Conservation (phyloP, 1,140 invertebrate species). For the Phthorimaea operculella region DNA sequence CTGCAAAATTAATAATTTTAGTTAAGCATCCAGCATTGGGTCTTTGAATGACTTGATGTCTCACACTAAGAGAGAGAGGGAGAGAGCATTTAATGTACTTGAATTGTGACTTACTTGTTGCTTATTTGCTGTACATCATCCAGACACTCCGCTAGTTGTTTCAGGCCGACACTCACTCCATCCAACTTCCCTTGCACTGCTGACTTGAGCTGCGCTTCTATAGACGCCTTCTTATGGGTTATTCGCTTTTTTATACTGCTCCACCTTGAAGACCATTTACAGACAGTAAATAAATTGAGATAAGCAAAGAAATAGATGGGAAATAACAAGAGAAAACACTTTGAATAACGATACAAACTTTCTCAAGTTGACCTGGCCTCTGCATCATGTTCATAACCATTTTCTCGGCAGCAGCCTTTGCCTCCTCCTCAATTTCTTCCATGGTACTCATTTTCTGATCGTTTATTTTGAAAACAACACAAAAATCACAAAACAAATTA, state of each 20-base stretch:
- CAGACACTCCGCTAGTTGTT: slow-evolving; percentile 85
- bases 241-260: slow-evolving; percentile 87
- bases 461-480: not conserved
- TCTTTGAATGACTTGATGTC: too few species aligned
- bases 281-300: too few species aligned
- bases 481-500: not conserved
- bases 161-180: slow-evolving; percentile 93
- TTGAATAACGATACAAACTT: slow-evolving; percentile 66
- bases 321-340: not conserved
- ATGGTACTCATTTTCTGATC: slow-evolving; percentile 63
- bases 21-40: too few species aligned
- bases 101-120: slow-evolving; percentile 29
- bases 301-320: too few species aligned
- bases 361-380: slow-evolving; percentile 94
- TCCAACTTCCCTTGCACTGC: slow-evolving; percentile 98
- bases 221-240: slow-evolving; percentile 88
- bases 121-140: slow-evolving; percentile 86
- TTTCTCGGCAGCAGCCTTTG: slow-evolving; percentile 85
- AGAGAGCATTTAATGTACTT: too few species aligned
- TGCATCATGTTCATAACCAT: slow-evolving; percentile 95
- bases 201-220: slow-evolving; percentile 98
- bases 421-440: slow-evolving; percentile 86
- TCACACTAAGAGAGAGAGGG: too few species aligned
- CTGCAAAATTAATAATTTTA: too few species aligned
- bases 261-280: slow-evolving; percentile 67